Evolutionary conservation across 2,113 vertebrate genomes (phyloP), one percentile per base, ranked within the genome.

Genomic region (Corythoichthys haematopterus): DNA sequence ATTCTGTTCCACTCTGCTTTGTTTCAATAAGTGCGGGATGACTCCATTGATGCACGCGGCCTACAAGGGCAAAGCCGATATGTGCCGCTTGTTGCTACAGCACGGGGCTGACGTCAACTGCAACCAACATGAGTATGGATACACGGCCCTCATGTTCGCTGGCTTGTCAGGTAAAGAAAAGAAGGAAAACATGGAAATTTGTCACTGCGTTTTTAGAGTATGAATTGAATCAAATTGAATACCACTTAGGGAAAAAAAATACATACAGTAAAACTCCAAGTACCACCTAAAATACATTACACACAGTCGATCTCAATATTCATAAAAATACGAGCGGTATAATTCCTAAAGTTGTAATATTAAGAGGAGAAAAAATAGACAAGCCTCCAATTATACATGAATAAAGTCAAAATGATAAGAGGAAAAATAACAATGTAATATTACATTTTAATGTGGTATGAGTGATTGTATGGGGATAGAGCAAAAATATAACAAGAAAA

Each of bases 131-230:
- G 95, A 98, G 33, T 94, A 96, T 0, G 95, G 95, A 51, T 98
- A 98, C 77, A 97, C 96, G 0, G 93, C 96, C 67, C 90, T 98
- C 64, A 98, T 98, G 96, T 98, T 98, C 62, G 94, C 95, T n/a
- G 94, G 95, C 0, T 93, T 98, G 10, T 98, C 96, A 77, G 96
- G 96, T 98, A 47, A 62, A 62, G 16, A 11, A 60, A 16, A 40
- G n/a, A 16, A 40, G 9, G n/a, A 40, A 45, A 20, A 45, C 6
- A 55, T 9, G 9, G 4, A 28, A n/a, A 12, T 33, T 33, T 55
- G 20, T 33, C 20, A 55, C 7, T 28, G 20, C 5, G 0, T 51
- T 13, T 13, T 13, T 47, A 43, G 40, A 43, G 40, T 43, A 8
- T 43, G 6, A 43, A 43, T 28, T 28, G 20, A 28, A 28, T 28